Evolutionary conservation across 2,113 vertebrate species (phyloP).

Genomic region (Calyptomena viridis): DNA sequence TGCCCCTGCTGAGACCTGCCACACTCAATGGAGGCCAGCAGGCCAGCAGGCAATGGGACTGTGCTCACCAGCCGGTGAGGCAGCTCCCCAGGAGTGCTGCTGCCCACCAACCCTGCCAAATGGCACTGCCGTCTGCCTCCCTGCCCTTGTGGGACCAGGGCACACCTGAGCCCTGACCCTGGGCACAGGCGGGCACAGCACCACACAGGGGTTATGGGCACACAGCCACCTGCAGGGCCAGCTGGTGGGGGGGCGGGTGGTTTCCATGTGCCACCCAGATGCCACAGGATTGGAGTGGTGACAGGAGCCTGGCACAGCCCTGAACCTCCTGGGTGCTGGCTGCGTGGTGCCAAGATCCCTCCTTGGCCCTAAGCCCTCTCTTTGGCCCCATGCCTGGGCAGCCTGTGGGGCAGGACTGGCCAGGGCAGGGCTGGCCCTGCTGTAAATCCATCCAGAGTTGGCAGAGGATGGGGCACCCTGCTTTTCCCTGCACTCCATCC

Average conservation of each 20-base stretch:
- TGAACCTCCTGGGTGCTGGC: background rate
- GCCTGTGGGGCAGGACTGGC: background rate
- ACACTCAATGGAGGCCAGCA: background rate
- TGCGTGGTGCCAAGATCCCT: background rate
- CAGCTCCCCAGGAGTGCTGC: background rate
- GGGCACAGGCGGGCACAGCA: background rate
- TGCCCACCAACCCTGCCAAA: background rate
- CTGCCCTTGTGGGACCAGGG: background rate
- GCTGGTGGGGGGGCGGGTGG: background rate
- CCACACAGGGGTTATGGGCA: background rate
- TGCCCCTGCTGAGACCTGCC: background rate
- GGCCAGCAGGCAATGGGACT: background rate
- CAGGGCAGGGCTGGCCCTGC: background rate
- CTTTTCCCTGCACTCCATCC: background rate
- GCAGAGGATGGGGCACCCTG: background rate
- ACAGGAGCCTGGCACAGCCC: background rate
- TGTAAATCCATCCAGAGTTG: accelerated
- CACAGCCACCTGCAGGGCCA: background rate
- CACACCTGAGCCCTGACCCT: background rate
- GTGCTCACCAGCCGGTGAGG: background rate
- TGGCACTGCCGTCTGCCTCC: background rate
- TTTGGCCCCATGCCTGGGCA: accelerated
- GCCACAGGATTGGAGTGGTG: background rate
- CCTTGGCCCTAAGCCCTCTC: background rate
- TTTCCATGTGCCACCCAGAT: background rate